Percentiles rank a stretch among this genome's conserved stretches.
Evolutionary conservation across 2,113 vertebrate genomes (phyloP).

Genomic region (Cranoglanis bouderius): DNA sequence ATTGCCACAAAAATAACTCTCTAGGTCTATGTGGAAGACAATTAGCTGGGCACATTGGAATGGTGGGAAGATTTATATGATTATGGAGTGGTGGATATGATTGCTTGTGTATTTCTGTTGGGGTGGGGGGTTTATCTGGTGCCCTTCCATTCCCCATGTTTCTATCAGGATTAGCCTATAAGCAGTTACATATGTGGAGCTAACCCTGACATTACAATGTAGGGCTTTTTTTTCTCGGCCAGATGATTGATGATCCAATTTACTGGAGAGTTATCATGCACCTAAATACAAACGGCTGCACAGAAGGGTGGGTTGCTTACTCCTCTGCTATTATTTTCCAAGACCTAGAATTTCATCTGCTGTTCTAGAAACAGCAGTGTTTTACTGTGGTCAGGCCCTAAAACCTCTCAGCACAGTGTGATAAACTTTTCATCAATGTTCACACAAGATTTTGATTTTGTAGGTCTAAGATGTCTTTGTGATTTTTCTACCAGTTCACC

Average conservation of each 20-base stretch:
- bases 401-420: slow-evolving; percentile 27
- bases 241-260: slow-evolving; percentile 79
- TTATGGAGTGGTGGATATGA: slow-evolving; percentile 47
- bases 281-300: slow-evolving; percentile 56
- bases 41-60: slow-evolving; percentile 49
- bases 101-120: slow-evolving; percentile 36
- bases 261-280: slow-evolving; percentile 68
- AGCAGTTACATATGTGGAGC: slow-evolving; percentile 75
- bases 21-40: slow-evolving; percentile 47
- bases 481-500: not conserved
- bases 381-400: slow-evolving; percentile 19
- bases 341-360: slow-evolving; percentile 48
- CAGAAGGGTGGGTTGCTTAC: slow-evolving; percentile 30
- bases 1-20: not conserved
- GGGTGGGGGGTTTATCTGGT: slow-evolving; percentile 42
- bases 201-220: slow-evolving; percentile 64
- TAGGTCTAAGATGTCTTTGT: not conserved
- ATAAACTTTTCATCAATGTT: slow-evolving; percentile 30
- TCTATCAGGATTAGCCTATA: slow-evolving; percentile 67
- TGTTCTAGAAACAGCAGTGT: slow-evolving; percentile 24
- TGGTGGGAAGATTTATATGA: slow-evolving; percentile 40
- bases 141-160: slow-evolving; percentile 54
- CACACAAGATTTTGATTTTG: not conserved
- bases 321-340: slow-evolving; percentile 50
- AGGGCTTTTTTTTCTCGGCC: slow-evolving; percentile 58